phyloP scores from a whole-genome alignment of 2,888 invertebrate genomes.

The Epinotia bilunana region DNA sequence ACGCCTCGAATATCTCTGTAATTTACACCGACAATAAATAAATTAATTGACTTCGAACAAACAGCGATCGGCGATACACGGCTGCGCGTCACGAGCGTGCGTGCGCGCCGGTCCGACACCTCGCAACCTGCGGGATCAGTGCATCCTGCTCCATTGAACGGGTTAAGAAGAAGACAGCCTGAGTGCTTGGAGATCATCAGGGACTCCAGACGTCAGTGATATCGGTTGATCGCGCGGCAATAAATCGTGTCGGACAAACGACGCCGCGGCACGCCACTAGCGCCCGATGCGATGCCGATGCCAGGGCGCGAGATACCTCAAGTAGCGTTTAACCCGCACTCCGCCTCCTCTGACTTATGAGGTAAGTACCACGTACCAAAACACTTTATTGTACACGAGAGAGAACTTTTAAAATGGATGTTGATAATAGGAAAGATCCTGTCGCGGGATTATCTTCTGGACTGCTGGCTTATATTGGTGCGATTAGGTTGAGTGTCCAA shows the following conservation, averaged over 20 bases:
- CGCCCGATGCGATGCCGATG: slow-evolving; percentile 9
- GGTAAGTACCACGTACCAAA: slow-evolving; percentile 10
- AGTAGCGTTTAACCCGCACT: slow-evolving; percentile 31
- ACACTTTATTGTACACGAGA: slow-evolving; percentile 16
- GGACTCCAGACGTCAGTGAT: slow-evolving; percentile 19
- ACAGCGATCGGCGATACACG: slow-evolving; percentile 38
- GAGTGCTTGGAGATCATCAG: slow-evolving; percentile 7
- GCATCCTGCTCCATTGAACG: slow-evolving; percentile 7
- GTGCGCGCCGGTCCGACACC: slow-evolving; percentile 22
- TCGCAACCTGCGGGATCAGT: background rate
- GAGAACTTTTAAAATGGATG: background rate
- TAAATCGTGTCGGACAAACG: slow-evolving; percentile 53
- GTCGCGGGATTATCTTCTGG: background rate
- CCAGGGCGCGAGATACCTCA: slow-evolving; percentile 22
- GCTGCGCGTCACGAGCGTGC: slow-evolving; percentile 35
- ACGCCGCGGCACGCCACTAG: slow-evolving; percentile 51
- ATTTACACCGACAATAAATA: slow-evolving; percentile 44
- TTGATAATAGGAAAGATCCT: background rate
- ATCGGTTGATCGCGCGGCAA: slow-evolving; percentile 41
- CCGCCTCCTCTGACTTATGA: slow-evolving; percentile 27
- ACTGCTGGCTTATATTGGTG: background rate
- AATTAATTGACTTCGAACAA: slow-evolving; percentile 45
- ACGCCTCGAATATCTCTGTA: slow-evolving; percentile 41
- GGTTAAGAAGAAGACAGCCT: slow-evolving; percentile 9
- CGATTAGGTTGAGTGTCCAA: too few species aligned